These are phyloP conservation scores for Brachionus rotundiformis DNA, from an alignment of 1,140 invertebrate genomes.

Conservation along the genomic window DNA sequence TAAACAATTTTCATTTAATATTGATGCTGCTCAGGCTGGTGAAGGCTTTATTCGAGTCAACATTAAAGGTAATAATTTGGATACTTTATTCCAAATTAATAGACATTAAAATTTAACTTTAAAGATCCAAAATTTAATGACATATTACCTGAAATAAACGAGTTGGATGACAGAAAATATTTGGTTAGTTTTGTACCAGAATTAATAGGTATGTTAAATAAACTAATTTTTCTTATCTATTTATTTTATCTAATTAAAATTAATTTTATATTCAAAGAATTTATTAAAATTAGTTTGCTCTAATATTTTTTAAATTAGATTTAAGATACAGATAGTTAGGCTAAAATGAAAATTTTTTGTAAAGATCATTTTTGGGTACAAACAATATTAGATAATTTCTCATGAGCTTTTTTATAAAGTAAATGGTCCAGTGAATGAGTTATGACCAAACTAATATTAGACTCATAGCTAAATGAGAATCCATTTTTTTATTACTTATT, in stretches of 20 bases:
- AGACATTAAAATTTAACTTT: background rate
- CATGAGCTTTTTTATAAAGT: background rate
- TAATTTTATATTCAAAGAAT: too few species aligned
- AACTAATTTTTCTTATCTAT: background rate
- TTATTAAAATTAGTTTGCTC: too few species aligned
- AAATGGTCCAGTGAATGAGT: background rate
- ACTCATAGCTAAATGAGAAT: slow-evolving; percentile 11
- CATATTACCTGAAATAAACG: slow-evolving; percentile 42
- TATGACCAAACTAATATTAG: background rate
- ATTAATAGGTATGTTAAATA: slow-evolving; percentile 18
- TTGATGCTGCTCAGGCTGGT: slow-evolving; percentile 27
- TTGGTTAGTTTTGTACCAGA: slow-evolving; percentile 37
- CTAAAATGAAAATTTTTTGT: background rate
- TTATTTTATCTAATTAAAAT: background rate
- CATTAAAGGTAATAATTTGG: slow-evolving; percentile 21
- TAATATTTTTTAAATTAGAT: background rate
- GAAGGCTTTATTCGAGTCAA: slow-evolving; percentile 39
- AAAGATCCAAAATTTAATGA: slow-evolving; percentile 45
- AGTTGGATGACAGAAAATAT: slow-evolving; percentile 40
- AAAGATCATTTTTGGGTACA: background rate
- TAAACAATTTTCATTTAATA: slow-evolving; percentile 25
- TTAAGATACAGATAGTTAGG: background rate
- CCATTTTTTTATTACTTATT: background rate
- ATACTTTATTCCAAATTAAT: background rate
- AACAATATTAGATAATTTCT: background rate